These are phyloP conservation scores for Saccostrea glomerata DNA, from an alignment of 1,140 invertebrate genomes.

Conservation along the genomic window DNA sequence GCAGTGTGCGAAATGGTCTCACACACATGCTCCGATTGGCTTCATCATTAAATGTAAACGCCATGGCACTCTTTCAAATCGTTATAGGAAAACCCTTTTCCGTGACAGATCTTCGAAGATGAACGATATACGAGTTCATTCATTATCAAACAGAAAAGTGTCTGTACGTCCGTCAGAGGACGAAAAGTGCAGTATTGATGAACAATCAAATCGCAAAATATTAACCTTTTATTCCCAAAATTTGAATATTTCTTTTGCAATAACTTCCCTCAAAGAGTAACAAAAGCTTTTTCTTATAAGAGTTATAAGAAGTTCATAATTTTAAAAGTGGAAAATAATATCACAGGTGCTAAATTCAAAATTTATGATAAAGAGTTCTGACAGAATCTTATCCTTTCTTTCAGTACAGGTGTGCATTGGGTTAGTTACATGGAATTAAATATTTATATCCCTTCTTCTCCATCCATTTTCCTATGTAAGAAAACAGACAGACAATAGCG, in stretches of 20 bases:
- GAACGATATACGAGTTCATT: no score
- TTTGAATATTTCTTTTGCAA: no score
- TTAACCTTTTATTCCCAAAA: no score
- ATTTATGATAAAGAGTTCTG: no score
- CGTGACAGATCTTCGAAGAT: neutral
- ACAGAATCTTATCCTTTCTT: neutral
- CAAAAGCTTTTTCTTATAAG: no score
- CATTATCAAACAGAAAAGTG: no score
- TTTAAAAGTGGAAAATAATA: neutral
- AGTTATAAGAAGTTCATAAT: no score
- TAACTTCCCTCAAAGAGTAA: no score
- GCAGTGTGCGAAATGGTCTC: neutral
- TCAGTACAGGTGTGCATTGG: conserved; percentile 1
- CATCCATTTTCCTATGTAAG: neutral
- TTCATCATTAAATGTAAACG: neutral
- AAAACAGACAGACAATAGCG: neutral
- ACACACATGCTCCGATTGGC: neutral
- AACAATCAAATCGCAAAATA: no score
- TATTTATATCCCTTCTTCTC: neutral
- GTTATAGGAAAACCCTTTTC: neutral
- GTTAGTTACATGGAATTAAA: conserved; percentile 13
- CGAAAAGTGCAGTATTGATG: no score
- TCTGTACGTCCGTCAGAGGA: no score
- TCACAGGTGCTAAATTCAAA: neutral
- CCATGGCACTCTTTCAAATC: neutral